Evolutionary conservation across 2,113 vertebrate species (phyloP), one percentile per base, ranked within the genome.

Genomic region (Genyomyrus donnyi): DNA sequence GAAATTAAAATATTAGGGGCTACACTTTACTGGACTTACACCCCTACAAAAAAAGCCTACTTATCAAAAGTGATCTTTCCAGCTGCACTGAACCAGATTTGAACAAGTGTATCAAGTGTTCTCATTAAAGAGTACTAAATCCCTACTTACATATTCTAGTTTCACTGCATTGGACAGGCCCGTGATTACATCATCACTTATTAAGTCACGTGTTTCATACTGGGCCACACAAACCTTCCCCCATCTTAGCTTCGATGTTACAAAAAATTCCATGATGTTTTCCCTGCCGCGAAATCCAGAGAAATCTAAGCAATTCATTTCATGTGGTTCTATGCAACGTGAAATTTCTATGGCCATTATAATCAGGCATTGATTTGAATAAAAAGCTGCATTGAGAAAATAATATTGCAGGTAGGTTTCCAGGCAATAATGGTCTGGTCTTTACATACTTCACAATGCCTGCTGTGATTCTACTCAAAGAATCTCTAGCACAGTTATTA

Each of bases 41-140:
- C 39, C 87, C 53, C 45, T 10, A 42, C 42, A 58, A 48, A 89
- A 19, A 85, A 91, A 87, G 88, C 93, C 95, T 92, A 91, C 93
- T 53, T 93, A 90, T 50, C 56, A 85, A 86, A 89, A n/a, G 91
- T 94, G 95, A 96, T 96, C 95, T 96, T 94, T 91, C 83, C 91
- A 90, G 88, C 91, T 94, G 91, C 88, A 90, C 92, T 92, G 94
- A 93, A 91, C 93, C 94, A 93, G 95, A 95, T 96, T 96, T 96
- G 96, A 96, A 95, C 94, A 93, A 89, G 96, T 97, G 96, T 96
- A 96, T 96, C 95, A 96, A 95, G 96, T 95, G 95, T 96, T 95
- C 94, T 89, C 93, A 35, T 92, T 88, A 87, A 83, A 93, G 94
- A 94, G 92, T 92, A 70, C 92, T 90, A 93, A 91, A 91, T 80